phyloP scores from a whole-genome alignment of 2,888 invertebrate genomes.

The Acleris sparsana region DNA sequence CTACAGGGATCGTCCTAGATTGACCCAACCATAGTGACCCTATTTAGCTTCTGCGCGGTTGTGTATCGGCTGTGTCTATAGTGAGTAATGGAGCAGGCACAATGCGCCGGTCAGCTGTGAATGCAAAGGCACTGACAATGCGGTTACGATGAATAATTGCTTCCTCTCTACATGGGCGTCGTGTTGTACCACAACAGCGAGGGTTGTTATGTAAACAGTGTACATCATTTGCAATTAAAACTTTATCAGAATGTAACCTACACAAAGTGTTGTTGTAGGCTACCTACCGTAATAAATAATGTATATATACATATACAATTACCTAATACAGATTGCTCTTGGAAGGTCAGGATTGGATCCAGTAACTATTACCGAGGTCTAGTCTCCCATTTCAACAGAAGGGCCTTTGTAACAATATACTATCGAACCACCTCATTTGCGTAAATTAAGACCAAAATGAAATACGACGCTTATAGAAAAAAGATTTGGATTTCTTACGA shows the following conservation, averaged over 20 bases:
- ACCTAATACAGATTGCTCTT: no score
- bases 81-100: conserved; percentile 29
- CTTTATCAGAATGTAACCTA: no score
- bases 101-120: conserved; percentile 36
- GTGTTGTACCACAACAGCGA: conserved; percentile 1
- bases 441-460: conserved; percentile 21
- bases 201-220: not conserved
- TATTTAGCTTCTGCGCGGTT: conserved; percentile 4
- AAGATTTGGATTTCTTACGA: conserved; percentile 15
- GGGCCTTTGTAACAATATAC: conserved; percentile 6
- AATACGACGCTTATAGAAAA: conserved; percentile 24
- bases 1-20: no score
- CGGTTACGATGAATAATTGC: conserved; percentile 43
- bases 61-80: conserved; percentile 2
- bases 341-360: no score
- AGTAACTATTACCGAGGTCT: no score
- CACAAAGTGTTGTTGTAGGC: no score
- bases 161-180: conserved; percentile 28
- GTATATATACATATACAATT: no score
- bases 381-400: no score
- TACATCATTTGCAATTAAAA: no score
- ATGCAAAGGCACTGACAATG: conserved; percentile 37
- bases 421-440: conserved; percentile 7
- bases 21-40: not conserved
- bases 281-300: no score